Base-by-base conservation (phyloP, 1,140 invertebrate species). In the Anagrus nilaparvatae region DNA sequence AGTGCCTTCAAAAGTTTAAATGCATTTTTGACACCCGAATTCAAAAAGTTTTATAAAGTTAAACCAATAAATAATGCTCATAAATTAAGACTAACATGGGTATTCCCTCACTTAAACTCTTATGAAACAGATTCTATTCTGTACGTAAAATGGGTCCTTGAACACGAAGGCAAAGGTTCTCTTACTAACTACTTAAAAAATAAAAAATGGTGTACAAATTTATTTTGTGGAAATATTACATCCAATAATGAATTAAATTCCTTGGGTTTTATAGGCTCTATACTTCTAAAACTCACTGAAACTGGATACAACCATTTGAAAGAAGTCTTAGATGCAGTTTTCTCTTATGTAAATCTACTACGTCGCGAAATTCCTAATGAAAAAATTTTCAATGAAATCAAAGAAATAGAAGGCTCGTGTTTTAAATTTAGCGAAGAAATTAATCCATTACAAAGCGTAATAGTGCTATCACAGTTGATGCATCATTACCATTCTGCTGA, bases 91-190 rank as follows among this genome's bases (percentile, higher is more conserved):
- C 55, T 93, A 5, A 82, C 76, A 4, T 93, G 87, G 86, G 71
- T 77, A 7, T 71, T 91, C 63, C 82, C 84, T 12, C 73, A 82
- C 1, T 57, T 85, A 14, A 60, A 79, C 30, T 68, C 78, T 13
- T 91, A 89, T 59, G 77, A 77, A 59, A 73, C 70, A 16, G 87
- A 87, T 61, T 83, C 85, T 0, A 71, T 84, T 40, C 70, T 82
- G 28, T 90, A 92, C 52, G 56, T 94, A 0, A 79, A 81, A 1
- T 86, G 81, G 63, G 59, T 94, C 4, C 63, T 94, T 4, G 89
- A 87, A 1, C 83, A 94, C 59, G 88, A 94, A 65, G 89, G 89
- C 3, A 76, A 79, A 50, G 88, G 88, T 14, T 90, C 86, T 51
- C 62, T 96, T 9, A 74, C 90, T 1, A 83, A 85, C 19, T 87